Evolutionary conservation across 2,888 invertebrate genomes (phyloP).

Genomic region (Aphodius granarius): DNA sequence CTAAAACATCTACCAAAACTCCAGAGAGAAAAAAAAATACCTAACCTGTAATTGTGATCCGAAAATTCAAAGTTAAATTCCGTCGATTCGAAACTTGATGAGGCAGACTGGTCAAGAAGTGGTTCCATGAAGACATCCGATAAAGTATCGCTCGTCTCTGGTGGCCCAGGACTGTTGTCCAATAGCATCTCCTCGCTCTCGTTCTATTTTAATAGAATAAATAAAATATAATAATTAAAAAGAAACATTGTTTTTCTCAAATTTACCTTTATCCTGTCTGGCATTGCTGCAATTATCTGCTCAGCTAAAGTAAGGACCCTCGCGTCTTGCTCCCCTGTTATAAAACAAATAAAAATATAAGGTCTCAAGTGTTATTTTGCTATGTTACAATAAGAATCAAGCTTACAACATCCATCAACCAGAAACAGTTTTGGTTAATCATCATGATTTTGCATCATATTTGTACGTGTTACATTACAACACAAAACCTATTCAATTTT

Average conservation of each 20-base stretch:
- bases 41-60: conserved; percentile 74
- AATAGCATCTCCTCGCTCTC: conserved; percentile 73
- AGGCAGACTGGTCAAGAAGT: conserved; percentile 65
- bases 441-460: background rate
- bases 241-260: background rate
- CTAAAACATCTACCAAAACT: background rate
- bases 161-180: conserved; percentile 60
- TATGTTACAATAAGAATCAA: background rate
- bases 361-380: background rate
- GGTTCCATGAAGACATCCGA: conserved; percentile 78
- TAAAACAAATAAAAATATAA: conserved; percentile 6
- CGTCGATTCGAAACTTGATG: conserved; percentile 64
- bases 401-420: background rate
- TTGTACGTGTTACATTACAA: too few relatives aligned
- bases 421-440: background rate
- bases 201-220: conserved; percentile 57
- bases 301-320: conserved; percentile 92
- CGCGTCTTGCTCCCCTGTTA: conserved; percentile 88
- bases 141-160: conserved; percentile 54
- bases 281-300: conserved; percentile 98
- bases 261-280: conserved; percentile 90
- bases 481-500: too few relatives aligned
- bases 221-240: background rate
- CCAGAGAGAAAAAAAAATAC: background rate
- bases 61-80: conserved; percentile 83